Evolutionary conservation across 2,113 vertebrate species (phyloP), one percentile per base, ranked within the genome.

Genomic region (Trochalopteron elliotii): DNA sequence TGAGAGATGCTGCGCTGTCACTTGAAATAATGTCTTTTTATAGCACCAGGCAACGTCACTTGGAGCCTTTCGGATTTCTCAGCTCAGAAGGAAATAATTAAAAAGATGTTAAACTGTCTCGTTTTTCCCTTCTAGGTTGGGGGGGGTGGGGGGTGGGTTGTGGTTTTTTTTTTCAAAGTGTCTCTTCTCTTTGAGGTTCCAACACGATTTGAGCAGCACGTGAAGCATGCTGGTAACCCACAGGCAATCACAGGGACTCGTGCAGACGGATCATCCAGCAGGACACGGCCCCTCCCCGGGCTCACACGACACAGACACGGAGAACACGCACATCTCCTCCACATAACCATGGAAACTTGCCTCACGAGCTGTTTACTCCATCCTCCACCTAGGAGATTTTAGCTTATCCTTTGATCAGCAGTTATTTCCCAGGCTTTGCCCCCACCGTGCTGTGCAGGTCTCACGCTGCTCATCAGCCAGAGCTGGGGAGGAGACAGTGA

Each of bases 1-100:
- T 33, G 21, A 86, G 92, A 88, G 92, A 92, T 70, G 90, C 90
- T 95, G 92, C 4, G 21, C 76, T 83, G 87, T 70, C 83, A 53
- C 56, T 9, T 76, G 93, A 75, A 91, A 92, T 60, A 65, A 53
- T 4, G 53, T 37, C 60, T 85, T 81, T 92, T 95, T 96, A 90
- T 93, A 96, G 96, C 11, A 79, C 40, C 6, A 39, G n/a, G 60
- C 71, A 83, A 88, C 64, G 56, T 92, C 95, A 95, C 79, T 80
- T 1, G n/a, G 40, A 94, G 68, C 28, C 52, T 64, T 87, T 49
- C 0, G 4, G 40, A 55, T 92, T 70, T 90, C 90, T 94, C 92
- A 33, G 83, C 80, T 93, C 64, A 30, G 75, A 92, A 77, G 56
- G 74, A 81, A 77, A 68, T 76, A 86, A 76, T 81, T 82, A 65